Evolutionary conservation across 53 echinoderm and acorn worm genomes (phyloP).

Genomic region (Zoroaster sp.): DNA sequence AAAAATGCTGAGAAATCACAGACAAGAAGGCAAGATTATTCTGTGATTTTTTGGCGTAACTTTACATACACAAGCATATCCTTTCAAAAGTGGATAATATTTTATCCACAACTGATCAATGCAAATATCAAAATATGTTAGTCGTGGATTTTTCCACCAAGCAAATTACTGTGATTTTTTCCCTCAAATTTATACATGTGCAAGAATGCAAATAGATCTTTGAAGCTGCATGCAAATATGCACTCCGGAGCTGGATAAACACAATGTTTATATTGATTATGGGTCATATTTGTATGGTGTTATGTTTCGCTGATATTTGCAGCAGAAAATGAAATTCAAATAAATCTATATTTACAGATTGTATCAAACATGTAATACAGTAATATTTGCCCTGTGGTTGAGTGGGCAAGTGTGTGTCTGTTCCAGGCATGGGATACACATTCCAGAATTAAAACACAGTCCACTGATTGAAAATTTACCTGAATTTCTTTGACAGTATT

Average conservation of each 20-base stretch:
- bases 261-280: conserved; percentile 9
- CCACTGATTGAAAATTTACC: too few species aligned
- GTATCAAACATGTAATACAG: conserved; percentile 23
- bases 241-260: neutral
- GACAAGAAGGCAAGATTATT: too few species aligned
- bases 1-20: too few species aligned
- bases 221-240: neutral
- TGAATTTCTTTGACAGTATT: too few species aligned
- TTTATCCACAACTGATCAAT: neutral
- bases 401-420: neutral
- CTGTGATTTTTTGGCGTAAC: too few species aligned
- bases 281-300: neutral
- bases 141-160: neutral
- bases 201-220: neutral
- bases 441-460: too few species aligned
- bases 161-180: neutral
- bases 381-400: neutral
- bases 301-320: conserved; percentile 15
- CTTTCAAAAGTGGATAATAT: neutral
- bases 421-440: neutral
- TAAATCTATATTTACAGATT: conserved; percentile 16
- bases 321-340: conserved; percentile 50
- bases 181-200: neutral
- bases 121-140: neutral
- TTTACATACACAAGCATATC: neutral